A percentile compares a stretch with the other conserved stretches of the same genome.
phyloP scores from a whole-genome alignment of 2,888 invertebrate genomes.

The Polydrusus cervinus region DNA sequence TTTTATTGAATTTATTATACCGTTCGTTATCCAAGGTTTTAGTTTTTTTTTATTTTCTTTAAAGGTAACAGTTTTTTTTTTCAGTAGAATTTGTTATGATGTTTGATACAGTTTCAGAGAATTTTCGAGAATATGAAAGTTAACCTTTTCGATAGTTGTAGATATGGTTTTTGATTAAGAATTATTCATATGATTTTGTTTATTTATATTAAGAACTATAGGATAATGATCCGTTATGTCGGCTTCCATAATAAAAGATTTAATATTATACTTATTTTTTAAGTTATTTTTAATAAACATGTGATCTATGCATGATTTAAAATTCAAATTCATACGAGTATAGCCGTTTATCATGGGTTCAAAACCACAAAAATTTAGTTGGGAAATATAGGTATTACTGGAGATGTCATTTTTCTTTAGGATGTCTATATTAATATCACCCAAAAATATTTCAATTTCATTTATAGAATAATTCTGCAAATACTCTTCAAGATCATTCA shows the following conservation, averaged over 20 bases:
- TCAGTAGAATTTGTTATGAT: background rate
- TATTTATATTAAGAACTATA: background rate
- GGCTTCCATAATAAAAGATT: background rate
- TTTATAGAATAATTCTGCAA: constrained; percentile 9
- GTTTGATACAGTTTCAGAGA: background rate
- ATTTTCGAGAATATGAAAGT: background rate
- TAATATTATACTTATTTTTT: constrained; percentile 20
- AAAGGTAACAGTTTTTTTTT: background rate
- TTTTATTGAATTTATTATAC: constrained; percentile 1
- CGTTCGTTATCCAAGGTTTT: background rate
- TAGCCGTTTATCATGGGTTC: background rate
- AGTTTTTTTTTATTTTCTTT: background rate
- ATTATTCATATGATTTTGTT: background rate
- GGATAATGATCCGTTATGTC: background rate
- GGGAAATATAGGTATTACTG: constrained; percentile 8
- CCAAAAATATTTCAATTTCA: constrained; percentile 27
- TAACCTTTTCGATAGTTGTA: background rate
- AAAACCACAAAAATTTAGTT: background rate
- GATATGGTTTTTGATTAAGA: background rate
- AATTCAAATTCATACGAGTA: constrained; percentile 5
- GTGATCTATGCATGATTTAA: constrained; percentile 23
- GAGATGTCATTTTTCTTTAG: background rate
- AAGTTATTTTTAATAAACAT: constrained; percentile 19
- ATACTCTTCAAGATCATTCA: constrained; percentile 10
- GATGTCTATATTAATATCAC: constrained; percentile 25